phyloP scores from a whole-genome alignment of 1,140 invertebrate genomes.

The Lordiphosa stackelbergi region DNA sequence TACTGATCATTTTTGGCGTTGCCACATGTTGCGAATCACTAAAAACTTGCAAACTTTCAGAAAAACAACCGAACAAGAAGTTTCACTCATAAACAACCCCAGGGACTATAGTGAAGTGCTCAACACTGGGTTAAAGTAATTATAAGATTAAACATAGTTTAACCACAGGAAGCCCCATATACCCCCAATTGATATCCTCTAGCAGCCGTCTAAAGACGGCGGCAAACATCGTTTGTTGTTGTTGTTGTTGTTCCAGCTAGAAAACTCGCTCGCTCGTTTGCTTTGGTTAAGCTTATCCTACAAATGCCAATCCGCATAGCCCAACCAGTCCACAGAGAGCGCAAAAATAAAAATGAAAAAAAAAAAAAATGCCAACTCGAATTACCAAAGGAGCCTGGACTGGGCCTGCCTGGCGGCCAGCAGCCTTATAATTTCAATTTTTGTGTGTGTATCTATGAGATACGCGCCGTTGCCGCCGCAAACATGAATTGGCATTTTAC shows the following conservation, averaged over 20 bases:
- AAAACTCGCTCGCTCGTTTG: slow-evolving; percentile 9
- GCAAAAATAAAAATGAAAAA: background rate
- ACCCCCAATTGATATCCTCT: slow-evolving; percentile 6
- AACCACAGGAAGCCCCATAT: background rate
- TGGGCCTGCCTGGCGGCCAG: slow-evolving; percentile 14
- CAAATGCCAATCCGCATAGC: slow-evolving; percentile 57
- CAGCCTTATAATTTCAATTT: slow-evolving; percentile 59
- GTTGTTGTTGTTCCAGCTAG: slow-evolving; percentile 5
- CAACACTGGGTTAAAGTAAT: no score
- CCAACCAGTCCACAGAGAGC: slow-evolving; percentile 51
- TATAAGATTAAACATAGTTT: no score
- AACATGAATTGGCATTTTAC: slow-evolving; percentile 66
- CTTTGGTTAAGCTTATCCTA: slow-evolving; percentile 32
- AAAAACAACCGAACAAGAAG: no score
- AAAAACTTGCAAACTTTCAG: no score
- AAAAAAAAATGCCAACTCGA: slow-evolving; percentile 61
- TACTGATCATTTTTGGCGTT: no score
- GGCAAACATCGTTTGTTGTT: slow-evolving; percentile 37
- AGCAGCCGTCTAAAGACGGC: slow-evolving; percentile 30
- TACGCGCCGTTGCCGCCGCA: slow-evolving; percentile 25
- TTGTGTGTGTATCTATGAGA: slow-evolving; percentile 64
- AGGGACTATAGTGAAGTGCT: no score
- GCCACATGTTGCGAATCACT: no score
- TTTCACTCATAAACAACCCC: no score
- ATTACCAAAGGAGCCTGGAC: slow-evolving; percentile 64